phyloP scores from a whole-genome alignment of 2,888 invertebrate genomes.

The Magallana nippona region DNA sequence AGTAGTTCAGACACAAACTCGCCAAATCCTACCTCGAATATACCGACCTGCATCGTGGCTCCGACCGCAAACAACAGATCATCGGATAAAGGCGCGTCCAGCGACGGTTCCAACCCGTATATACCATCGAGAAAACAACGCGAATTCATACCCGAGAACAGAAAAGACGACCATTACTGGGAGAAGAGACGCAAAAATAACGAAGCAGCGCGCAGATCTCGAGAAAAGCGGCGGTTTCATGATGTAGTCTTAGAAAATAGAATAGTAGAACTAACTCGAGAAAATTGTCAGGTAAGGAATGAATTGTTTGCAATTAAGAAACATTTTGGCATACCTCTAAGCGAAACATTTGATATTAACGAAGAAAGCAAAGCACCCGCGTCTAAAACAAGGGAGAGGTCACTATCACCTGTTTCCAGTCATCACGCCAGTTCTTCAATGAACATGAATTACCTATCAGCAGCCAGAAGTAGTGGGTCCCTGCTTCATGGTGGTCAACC shows the following conservation, averaged over 20 bases:
- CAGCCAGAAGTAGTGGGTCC: constrained; percentile 39
- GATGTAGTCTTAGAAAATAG: constrained; percentile 97
- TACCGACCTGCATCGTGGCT: constrained; percentile 63
- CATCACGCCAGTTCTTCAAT: constrained; percentile 39
- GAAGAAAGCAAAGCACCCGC: constrained; percentile 23
- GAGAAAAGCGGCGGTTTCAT: constrained; percentile 97
- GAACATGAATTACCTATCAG: background rate
- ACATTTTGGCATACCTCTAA: constrained; percentile 82
- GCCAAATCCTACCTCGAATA: constrained; percentile 46
- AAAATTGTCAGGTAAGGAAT: constrained; percentile 95
- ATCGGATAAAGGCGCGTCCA: background rate
- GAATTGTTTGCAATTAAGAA: constrained; percentile 95
- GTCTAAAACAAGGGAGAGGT: constrained; percentile 28
- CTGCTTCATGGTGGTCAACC: constrained; percentile 39
- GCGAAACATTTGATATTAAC: constrained; percentile 56
- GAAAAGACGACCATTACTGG: constrained; percentile 99
- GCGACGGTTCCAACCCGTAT: constrained; percentile 43
- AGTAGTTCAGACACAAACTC: constrained; percentile 51
- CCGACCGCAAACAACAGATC: constrained; percentile 55
- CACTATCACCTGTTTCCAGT: constrained; percentile 38
- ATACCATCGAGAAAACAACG: constrained; percentile 90
- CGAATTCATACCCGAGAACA: constrained; percentile 97
- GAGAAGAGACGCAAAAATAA: constrained; percentile 96
- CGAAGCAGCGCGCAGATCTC: constrained; percentile 96
- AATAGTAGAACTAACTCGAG: constrained; percentile 95